A percentile compares a stretch with the other conserved stretches of the same genome.
phyloP scores from a whole-genome alignment of 2,113 vertebrate species.

The Tylochromis polylepis region DNA sequence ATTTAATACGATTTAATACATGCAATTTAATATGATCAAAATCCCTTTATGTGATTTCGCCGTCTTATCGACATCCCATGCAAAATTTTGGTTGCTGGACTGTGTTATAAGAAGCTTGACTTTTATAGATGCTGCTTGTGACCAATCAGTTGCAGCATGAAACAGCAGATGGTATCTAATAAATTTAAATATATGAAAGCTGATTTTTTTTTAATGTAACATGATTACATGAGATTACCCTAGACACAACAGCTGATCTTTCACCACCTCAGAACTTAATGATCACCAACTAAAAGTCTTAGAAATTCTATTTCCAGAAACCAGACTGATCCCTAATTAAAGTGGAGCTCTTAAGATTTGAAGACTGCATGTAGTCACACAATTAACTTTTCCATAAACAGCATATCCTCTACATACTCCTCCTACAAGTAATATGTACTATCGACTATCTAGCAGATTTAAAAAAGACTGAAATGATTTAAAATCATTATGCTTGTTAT shows the following conservation, averaged over 20 bases:
- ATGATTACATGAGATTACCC: not conserved
- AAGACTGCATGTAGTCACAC: not conserved
- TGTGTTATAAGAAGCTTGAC: not conserved
- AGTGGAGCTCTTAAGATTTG: not conserved
- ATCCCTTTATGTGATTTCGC: not conserved
- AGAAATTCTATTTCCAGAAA: not conserved
- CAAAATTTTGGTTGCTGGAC: not conserved
- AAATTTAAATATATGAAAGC: not conserved
- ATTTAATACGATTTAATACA: not conserved
- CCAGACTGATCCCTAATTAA: not conserved
- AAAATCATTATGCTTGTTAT: not conserved
- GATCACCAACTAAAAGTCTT: not conserved
- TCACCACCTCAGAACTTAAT: not conserved
- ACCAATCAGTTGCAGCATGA: not conserved
- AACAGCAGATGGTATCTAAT: not conserved
- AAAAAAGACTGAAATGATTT: not conserved
- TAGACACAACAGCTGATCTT: not conserved
- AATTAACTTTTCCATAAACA: not conserved
- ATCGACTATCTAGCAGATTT: not conserved
- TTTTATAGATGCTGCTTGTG: not conserved
- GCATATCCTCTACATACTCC: not conserved
- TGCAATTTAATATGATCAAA: not conserved
- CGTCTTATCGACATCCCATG: not conserved
- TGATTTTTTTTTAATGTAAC: not conserved
- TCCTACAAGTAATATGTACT: not conserved